Evolutionary conservation across 2,888 invertebrate genomes (phyloP), one percentile per base, ranked within the genome.

Genomic region (Stenurella melanura): DNA sequence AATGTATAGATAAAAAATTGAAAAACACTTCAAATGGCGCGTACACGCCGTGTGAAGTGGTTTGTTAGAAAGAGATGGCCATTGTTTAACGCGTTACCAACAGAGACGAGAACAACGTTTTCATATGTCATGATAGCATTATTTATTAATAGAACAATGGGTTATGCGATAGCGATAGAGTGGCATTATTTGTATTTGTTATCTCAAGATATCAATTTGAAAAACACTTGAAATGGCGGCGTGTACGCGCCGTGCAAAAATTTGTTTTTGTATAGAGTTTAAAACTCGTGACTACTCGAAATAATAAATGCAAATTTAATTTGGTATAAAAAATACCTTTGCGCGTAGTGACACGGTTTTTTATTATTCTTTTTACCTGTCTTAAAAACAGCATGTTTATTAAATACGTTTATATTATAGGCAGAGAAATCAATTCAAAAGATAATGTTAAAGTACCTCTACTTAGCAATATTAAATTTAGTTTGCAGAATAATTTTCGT

Each of bases 11-110:
- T 67, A 67, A 67, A 26, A 21, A 15, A 15, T 67, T 67, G 67
- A 67, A 67, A 70, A 70, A 70, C 70, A 70, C 70, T 70, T 42
- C 60, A 70, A 42, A 70, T n/a, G 70, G 42, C 70, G 70, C 60
- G 70, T 70, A 70, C 70, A 60, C 70, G 70, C 70, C 42, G 15
- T 50, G 58, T 30, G 26, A 67, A 26, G 21, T 56, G n/a, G n/a
- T 11, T 5, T 21, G n/a, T 0, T 17, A 61, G 61, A 21, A 18
- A 21, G 21, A 21, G 70, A 70, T 26, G 50, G 17, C 5, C 9
- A 42, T 42, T 61, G 50, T 60, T 42, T 5, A 6, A 50, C 18
- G 57, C 12, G 15, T 4, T 19, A 42, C 38, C 10, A 50, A 70
- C 15, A 38, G 50, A 50, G 70, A 70, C 1, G 42, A 21, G 17